phyloP scores from a whole-genome alignment of 2,113 vertebrate species.

The Malurus cyaneus region DNA sequence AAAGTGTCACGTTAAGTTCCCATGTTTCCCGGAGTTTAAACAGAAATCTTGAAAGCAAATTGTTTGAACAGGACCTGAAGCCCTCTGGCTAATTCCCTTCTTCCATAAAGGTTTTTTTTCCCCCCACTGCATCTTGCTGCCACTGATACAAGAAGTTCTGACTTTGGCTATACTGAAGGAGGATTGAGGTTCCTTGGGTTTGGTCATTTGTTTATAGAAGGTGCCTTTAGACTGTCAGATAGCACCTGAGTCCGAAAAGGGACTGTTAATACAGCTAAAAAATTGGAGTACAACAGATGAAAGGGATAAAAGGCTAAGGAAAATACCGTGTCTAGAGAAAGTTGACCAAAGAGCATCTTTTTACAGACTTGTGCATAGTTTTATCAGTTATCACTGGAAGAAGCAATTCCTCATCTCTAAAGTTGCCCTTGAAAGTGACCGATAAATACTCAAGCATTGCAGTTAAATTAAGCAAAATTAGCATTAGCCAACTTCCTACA shows the following conservation, averaged over 20 bases:
- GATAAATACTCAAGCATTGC: background rate
- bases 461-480: background rate
- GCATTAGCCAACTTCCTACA: background rate
- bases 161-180: background rate
- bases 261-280: background rate
- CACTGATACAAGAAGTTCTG: background rate
- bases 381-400: background rate
- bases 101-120: background rate
- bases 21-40: background rate
- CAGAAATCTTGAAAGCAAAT: background rate
- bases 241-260: background rate
- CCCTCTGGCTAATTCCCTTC: background rate
- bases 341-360: background rate
- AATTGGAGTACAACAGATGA: background rate
- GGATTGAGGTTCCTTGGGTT: background rate
- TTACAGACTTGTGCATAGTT: background rate
- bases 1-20: background rate
- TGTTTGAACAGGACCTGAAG: background rate
- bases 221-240: background rate
- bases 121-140: background rate
- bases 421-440: background rate
- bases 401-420: background rate
- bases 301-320: background rate
- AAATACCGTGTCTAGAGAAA: background rate
- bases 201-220: background rate